Evolutionary conservation across 1,140 invertebrate genomes (phyloP).

Genomic region (Drosophila guanche): DNA sequence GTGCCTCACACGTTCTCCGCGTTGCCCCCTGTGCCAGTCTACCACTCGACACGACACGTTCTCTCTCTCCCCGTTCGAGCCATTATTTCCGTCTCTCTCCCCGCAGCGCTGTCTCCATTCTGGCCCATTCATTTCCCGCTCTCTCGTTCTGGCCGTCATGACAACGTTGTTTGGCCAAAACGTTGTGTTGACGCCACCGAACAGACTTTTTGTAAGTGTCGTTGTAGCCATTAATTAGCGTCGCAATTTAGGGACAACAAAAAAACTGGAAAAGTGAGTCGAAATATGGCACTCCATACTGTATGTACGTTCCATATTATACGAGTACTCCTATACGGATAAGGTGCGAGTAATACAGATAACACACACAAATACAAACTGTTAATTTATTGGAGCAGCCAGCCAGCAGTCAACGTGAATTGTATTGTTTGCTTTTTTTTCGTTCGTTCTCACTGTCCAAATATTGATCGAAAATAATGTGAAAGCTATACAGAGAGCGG

Average conservation of each 20-base stretch:
- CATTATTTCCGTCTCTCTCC: neutral
- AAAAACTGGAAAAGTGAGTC: conserved; percentile 1
- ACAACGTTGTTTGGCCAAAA: conserved; percentile 43
- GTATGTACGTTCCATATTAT: conserved; percentile 3
- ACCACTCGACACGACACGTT: too few species aligned
- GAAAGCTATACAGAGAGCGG: too few species aligned
- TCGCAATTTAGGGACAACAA: conserved; percentile 32
- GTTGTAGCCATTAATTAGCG: conserved; percentile 52
- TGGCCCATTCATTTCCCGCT: conserved; percentile 4
- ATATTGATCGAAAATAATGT: too few species aligned
- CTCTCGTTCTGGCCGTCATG: conserved; percentile 50
- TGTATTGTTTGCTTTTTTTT: too few species aligned
- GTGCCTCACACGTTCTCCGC: too few species aligned
- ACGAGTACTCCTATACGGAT: neutral
- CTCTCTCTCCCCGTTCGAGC: neutral
- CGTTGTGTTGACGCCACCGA: conserved; percentile 26
- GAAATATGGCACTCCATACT: neutral
- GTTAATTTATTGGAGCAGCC: neutral
- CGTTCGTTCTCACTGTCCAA: too few species aligned
- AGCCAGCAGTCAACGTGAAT: too few species aligned
- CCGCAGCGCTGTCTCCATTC: neutral
- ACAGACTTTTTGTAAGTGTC: conserved; percentile 40
- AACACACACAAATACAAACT: neutral
- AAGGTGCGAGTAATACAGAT: neutral
- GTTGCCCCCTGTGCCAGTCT: too few species aligned